Evolutionary conservation across 2,113 vertebrate genomes (phyloP), one percentile per base, ranked within the genome.

Genomic region (Pomatorhinus ruficollis): DNA sequence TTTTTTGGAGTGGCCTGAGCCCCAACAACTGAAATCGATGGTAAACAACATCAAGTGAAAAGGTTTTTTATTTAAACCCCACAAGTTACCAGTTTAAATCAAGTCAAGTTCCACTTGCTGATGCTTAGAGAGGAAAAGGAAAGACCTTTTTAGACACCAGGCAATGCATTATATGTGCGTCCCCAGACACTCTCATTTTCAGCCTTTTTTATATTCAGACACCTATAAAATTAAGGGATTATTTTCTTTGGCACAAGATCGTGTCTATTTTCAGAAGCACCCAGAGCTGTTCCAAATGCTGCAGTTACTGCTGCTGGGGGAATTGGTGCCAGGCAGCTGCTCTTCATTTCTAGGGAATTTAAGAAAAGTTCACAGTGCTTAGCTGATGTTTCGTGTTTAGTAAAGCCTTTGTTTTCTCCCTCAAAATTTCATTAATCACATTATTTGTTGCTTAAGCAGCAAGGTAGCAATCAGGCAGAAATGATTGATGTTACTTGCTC

Each of bases 271-370:
- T 82, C 72, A 76, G 93, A 87, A 84, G 56, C 61, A 71, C 65
- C 64, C 80, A 81, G 64, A 92, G 52, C 79, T 89, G 37, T 37
- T 95, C 76, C 8, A 6, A 74, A 75, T 54, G 44, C 66, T 87
- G 56, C 57, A 71, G 77, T 91, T 78, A 35, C 33, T 87, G 72
- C 64, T 92, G 85, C 88, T 71, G 65, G 57, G 68, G 57, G 23
- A 87, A 76, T 83, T 1, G 0, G 47, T 93, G 90, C 95, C 96
- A 94, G 95, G 85, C 92, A 95, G 86, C 90, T 96, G 96, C 92
- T 96, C 70, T 65, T 94, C 65, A 75, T 96, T 96, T 95, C 69
- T 84, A 71, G 69, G 68, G 80, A 87, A 95, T 89, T 89, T 90
- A 52, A 45, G 79, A 37, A 49, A 83, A 83, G 33, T 52, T 90